A percentile compares a stretch with the other conserved stretches of the same genome.
phyloP scores from a whole-genome alignment of 2,797 vertebrate species.

The Siniperca undulata region DNA sequence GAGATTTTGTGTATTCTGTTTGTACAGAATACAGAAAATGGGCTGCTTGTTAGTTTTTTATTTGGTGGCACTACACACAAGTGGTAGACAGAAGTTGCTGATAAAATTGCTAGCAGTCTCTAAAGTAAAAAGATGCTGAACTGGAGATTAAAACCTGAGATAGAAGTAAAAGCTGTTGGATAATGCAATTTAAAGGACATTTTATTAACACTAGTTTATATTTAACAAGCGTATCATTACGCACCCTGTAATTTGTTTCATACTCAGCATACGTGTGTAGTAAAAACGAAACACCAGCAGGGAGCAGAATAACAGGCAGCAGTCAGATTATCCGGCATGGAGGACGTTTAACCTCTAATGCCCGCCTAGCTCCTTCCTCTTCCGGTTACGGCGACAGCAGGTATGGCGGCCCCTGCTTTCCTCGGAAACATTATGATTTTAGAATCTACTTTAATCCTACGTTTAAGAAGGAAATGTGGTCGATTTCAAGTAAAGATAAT shows the following conservation, averaged over 20 bases:
- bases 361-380: conserved; percentile 77
- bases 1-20: background rate
- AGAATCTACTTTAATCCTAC: conserved; percentile 82
- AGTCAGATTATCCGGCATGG: background rate
- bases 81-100: background rate
- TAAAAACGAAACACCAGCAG: conserved; percentile 12
- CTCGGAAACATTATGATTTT: conserved; percentile 22
- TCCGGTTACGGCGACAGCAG: conserved; percentile 84
- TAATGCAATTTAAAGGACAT: too few species aligned
- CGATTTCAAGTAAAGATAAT: rapidly evolving
- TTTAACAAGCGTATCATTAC: background rate
- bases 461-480: rapidly evolving
- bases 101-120: background rate
- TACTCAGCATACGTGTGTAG: background rate
- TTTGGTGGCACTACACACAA: too few species aligned
- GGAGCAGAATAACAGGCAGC: conserved; percentile 6
- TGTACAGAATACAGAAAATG: background rate
- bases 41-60: background rate
- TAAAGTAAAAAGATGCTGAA: background rate
- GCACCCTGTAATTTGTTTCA: too few species aligned
- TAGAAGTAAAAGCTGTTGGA: background rate
- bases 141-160: background rate
- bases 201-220: background rate
- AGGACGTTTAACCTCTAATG: conserved; percentile 64
- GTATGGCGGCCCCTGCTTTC: conserved; percentile 78